Evolutionary conservation across 92 coral and sea anemone genomes (phyloP), one percentile per base, ranked within the genome.

Genomic region (Bergia sp.): DNA sequence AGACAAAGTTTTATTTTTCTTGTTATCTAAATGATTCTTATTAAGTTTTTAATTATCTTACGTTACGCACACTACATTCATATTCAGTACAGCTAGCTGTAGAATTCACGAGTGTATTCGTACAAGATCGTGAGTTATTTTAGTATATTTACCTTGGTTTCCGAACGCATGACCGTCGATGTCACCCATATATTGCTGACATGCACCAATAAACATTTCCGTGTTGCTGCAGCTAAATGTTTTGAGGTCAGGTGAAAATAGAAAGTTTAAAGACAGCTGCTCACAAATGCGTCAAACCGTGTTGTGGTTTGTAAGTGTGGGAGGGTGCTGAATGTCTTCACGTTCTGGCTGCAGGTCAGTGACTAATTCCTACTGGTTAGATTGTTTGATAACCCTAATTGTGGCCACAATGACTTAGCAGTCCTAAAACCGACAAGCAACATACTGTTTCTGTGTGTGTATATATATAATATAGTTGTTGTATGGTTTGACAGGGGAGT

Each of bases 311-410:
- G n/a, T 61, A 18, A 61, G 55, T 23, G 81, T 77, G 44, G 57
- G 81, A 44, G 8, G 49, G 13, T 37, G 13, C 44, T 42, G n/a
- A 77, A 77, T 77, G 39, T 77, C 81, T 77, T 77, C 81, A 77
- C 81, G 81, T 77, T 21, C 81, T 77, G 29, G 20, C 69, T 61
- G 12, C 69, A 61, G 69, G 29, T 61, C 69, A 61, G 69, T 61
- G 69, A 61, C 29, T 13, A 61, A 61, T 47, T 13, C 0, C 18
- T 15, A 3, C 58, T 11, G 58, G 58, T 53, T 53, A 53, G 58
- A 53, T 53, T 53, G 16, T 8, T 16, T 53, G 58, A 53, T 53
- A 53, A 53, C 18, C 16, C 2, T 3, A 11, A 8, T 11, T 3
- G 18, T 53, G 0, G 58, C 3, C 58, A 3, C 58, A 0, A 15